Percentiles rank a stretch among this genome's conserved stretches.
These are phyloP conservation scores for Eupithecia abbreviata DNA, from an alignment of 2,888 invertebrate species.

Conservation along the genomic window DNA sequence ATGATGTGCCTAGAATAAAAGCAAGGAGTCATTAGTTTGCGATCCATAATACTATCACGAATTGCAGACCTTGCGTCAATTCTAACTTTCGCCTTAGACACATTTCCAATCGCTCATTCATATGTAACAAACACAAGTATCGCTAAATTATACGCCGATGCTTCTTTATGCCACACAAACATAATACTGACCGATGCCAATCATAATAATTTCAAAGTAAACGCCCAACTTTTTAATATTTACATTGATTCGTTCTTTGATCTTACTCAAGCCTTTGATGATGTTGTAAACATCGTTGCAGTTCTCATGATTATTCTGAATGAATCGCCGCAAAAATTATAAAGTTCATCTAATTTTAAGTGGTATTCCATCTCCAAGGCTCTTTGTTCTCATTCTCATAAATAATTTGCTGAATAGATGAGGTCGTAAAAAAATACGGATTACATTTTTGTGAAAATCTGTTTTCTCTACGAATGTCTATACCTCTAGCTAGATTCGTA, in stretches of 20 bases:
- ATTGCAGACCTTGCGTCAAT: slow-evolving; percentile 31
- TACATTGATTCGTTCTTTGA: slow-evolving; percentile 33
- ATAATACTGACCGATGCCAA: not conserved
- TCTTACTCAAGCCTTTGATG: slow-evolving; percentile 31
- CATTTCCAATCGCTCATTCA: slow-evolving; percentile 41
- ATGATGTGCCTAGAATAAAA: not conserved
- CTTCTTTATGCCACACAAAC: not conserved
- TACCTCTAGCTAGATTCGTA: not conserved
- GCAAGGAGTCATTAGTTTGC: not conserved
- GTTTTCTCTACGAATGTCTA: not conserved
- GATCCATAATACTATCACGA: slow-evolving; percentile 32
- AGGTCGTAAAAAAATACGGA: not conserved
- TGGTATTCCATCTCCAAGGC: not conserved
- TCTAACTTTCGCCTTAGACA: slow-evolving; percentile 38
- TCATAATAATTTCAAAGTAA: slow-evolving; percentile 32
- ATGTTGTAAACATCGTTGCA: slow-evolving; percentile 18
- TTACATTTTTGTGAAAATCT: not conserved
- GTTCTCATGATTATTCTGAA: slow-evolving; percentile 1
- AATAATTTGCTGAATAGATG: not conserved
- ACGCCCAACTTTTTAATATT: slow-evolving; percentile 32
- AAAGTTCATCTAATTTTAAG: not conserved
- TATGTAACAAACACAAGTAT: slow-evolving; percentile 38
- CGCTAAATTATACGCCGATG: not conserved
- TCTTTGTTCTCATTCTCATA: not conserved
- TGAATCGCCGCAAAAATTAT: not conserved